Conservation (phyloP, 2,888 invertebrate genomes). For the Dasysyrphus albostriatus region DNA sequence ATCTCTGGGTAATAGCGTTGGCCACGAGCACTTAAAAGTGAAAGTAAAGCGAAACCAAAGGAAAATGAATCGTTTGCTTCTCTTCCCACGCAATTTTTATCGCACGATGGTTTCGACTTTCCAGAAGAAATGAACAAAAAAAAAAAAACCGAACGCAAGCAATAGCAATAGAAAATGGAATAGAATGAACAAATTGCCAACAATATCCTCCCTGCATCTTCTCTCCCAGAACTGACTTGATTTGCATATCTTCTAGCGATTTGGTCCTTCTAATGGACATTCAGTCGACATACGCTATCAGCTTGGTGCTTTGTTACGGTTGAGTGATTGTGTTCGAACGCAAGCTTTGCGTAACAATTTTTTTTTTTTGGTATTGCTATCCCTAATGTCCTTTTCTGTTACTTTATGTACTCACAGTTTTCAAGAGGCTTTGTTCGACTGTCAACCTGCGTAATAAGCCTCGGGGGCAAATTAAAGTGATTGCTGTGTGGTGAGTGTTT, state of each 20-base stretch:
- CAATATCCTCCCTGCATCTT: conserved; percentile 8
- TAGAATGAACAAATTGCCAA: conserved; percentile 64
- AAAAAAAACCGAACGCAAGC: not conserved
- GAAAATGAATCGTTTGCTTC: conserved; percentile 11
- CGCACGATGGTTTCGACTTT: conserved; percentile 13
- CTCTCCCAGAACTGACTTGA: conserved; percentile 44
- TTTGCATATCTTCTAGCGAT: conserved; percentile 71
- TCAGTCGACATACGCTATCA: conserved; percentile 73
- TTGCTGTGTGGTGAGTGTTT: conserved; percentile 71
- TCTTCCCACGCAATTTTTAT: conserved; percentile 48
- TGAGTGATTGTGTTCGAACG: conserved; percentile 70
- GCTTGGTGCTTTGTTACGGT: conserved; percentile 61
- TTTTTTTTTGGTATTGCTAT: conserved; percentile 1
- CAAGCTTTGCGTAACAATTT: conserved; percentile 43
- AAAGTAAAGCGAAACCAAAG: conserved; percentile 18
- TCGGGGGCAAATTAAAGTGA: conserved; percentile 70
- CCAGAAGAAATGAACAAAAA: not conserved
- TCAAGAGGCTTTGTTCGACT: conserved; percentile 37
- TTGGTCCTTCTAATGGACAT: conserved; percentile 68
- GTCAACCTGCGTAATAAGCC: conserved; percentile 64
- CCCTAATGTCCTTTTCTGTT: conserved; percentile 36
- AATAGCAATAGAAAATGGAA: conserved; percentile 38
- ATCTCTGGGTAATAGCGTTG: conserved; percentile 32
- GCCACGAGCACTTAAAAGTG: conserved; percentile 57
- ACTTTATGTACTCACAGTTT: conserved; percentile 37